Conservation (phyloP, 2,113 vertebrate genomes). For the Pipa parva region DNA sequence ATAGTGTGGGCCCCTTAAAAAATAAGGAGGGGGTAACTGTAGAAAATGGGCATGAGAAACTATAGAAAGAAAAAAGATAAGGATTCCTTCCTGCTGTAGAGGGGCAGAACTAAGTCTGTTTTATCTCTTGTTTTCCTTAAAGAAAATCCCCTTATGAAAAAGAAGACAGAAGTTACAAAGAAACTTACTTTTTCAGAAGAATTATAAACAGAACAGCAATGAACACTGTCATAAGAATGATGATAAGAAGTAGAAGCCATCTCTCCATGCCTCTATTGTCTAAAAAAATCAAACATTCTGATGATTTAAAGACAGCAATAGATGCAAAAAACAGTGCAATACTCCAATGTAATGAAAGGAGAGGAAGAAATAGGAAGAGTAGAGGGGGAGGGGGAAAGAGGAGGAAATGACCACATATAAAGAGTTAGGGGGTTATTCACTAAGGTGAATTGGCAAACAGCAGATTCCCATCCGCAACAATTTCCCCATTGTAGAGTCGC, state of each 20-base stretch:
- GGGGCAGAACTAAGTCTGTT: too few relatives aligned
- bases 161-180: too few relatives aligned
- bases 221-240: neutral
- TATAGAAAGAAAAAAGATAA: too few relatives aligned
- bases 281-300: neutral
- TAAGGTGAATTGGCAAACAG: neutral
- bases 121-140: too few relatives aligned
- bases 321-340: neutral
- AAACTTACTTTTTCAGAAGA: slow-evolving; percentile 13
- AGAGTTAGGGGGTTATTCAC: too few relatives aligned
- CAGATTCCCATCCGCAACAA: too few relatives aligned
- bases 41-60: too few relatives aligned
- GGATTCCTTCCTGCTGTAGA: too few relatives aligned
- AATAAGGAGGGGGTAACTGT: too few relatives aligned
- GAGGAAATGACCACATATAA: neutral
- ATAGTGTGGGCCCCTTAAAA: too few relatives aligned
- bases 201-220: neutral
- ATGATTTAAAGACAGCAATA: neutral
- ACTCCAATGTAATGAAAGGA: neutral
- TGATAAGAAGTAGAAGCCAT: slow-evolving; percentile 9
- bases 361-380: neutral
- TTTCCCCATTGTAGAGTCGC: too few relatives aligned
- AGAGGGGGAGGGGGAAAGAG: neutral
- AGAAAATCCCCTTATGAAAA: too few relatives aligned
- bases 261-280: neutral